Percentiles rank a stretch among this genome's conserved stretches.
Evolutionary conservation across 2,888 invertebrate species (phyloP).

Genomic region (Lasiommata megera): DNA sequence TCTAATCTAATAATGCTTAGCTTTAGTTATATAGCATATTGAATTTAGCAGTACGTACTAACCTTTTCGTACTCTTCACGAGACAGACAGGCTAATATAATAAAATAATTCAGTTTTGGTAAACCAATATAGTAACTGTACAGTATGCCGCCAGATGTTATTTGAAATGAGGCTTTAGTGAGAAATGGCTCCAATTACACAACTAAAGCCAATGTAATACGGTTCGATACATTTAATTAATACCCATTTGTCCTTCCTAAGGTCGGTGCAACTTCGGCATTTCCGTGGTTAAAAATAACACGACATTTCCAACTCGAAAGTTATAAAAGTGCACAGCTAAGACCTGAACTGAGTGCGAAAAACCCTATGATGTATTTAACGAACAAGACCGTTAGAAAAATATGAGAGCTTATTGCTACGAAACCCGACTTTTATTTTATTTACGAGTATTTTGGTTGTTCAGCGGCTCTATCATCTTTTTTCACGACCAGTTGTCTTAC

Average conservation of each 20-base stretch:
- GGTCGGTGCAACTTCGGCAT: constrained; percentile 16
- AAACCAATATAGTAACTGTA: neutral
- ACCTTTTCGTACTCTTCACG: no score
- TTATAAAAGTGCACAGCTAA: neutral
- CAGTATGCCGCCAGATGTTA: constrained; percentile 4
- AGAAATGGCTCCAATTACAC: constrained; percentile 25
- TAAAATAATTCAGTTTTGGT: neutral
- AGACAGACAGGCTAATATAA: no score
- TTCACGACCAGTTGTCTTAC: no score
- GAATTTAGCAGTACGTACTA: no score
- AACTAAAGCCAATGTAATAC: constrained; percentile 17
- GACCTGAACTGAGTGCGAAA: neutral
- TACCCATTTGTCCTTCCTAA: constrained; percentile 19
- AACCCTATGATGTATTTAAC: neutral
- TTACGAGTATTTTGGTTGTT: no score
- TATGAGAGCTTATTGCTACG: no score
- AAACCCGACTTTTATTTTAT: no score
- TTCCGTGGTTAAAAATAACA: constrained; percentile 10
- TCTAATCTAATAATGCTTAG: no score
- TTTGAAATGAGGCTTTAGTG: constrained; percentile 20
- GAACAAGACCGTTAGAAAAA: no score
- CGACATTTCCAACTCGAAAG: neutral
- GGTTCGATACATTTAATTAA: constrained; percentile 26
- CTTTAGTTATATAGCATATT: no score
- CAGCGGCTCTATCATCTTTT: no score